Conservation (phyloP, 2,113 vertebrate genomes). For the Illadopsis cleaveri region DNA sequence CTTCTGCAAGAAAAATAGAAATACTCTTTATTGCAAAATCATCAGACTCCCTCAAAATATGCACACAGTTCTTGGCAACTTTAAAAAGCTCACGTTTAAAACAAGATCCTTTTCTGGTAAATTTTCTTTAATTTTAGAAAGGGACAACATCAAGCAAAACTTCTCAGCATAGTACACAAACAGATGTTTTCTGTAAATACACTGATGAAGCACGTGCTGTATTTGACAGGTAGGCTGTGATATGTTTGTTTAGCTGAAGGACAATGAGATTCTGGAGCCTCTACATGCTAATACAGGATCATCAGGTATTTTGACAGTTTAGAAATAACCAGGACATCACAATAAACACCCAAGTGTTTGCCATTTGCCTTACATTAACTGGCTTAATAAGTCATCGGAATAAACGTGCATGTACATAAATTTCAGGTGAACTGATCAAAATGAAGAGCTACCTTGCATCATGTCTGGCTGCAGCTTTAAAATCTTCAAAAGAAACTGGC, state of each 20-base stretch:
- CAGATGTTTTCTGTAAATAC: background rate
- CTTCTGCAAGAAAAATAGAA: constrained; percentile 42
- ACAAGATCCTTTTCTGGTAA: background rate
- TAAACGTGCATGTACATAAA: background rate
- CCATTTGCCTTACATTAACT: background rate
- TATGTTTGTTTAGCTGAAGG: background rate
- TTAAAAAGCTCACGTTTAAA: background rate
- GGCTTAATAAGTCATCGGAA: background rate
- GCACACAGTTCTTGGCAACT: background rate
- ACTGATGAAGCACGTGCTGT: background rate
- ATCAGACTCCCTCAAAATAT: background rate
- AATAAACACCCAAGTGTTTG: background rate
- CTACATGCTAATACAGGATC: background rate
- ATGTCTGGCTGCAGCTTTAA: background rate
- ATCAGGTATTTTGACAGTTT: background rate
- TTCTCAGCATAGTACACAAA: background rate
- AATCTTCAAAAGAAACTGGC: background rate
- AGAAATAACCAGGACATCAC: background rate
- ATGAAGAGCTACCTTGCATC: background rate
- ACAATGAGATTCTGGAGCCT: background rate
- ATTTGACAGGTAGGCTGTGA: background rate
- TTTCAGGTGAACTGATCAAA: background rate
- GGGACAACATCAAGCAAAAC: background rate
- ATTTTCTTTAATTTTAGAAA: background rate
- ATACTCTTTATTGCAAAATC: constrained; percentile 2